Percentiles rank a stretch among this genome's conserved stretches.
Evolutionary conservation across 2,797 vertebrate species (phyloP).

Genomic region (Xiphophorus birchmanni): DNA sequence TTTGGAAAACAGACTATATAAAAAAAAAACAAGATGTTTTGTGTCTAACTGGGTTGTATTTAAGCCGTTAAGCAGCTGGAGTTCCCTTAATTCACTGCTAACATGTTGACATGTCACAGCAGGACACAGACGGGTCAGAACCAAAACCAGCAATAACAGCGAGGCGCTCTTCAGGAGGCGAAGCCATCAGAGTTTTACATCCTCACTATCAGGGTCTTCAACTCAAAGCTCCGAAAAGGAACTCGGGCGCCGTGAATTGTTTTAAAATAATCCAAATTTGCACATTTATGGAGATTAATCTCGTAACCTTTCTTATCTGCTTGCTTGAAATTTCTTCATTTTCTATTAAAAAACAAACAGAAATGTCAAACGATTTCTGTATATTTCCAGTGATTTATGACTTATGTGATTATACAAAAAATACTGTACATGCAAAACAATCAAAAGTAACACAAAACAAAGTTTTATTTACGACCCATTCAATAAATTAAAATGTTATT

Average conservation of each 20-base stretch:
- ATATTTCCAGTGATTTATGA: not conserved
- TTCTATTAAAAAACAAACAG: not conserved
- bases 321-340: not conserved
- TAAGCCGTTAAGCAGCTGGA: constrained; percentile 10
- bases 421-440: not conserved
- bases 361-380: not conserved
- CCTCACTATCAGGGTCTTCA: not conserved
- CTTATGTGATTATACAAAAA: not conserved
- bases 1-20: not conserved
- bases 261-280: not conserved
- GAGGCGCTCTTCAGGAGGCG: not conserved
- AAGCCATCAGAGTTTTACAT: not conserved
- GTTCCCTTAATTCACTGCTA: not conserved
- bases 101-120: not conserved
- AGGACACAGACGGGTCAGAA: not conserved
- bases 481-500: not conserved
- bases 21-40: not conserved
- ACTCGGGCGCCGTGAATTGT: not conserved
- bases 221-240: not conserved
- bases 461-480: no score
- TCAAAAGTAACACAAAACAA: no score
- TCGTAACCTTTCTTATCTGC: not conserved
- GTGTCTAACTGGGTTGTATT: not conserved
- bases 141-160: not conserved
- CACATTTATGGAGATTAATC: not conserved